Percentiles rank a stretch among this genome's conserved stretches.
phyloP scores from a whole-genome alignment of 2,113 vertebrate species.

The Glareola pratincola region DNA sequence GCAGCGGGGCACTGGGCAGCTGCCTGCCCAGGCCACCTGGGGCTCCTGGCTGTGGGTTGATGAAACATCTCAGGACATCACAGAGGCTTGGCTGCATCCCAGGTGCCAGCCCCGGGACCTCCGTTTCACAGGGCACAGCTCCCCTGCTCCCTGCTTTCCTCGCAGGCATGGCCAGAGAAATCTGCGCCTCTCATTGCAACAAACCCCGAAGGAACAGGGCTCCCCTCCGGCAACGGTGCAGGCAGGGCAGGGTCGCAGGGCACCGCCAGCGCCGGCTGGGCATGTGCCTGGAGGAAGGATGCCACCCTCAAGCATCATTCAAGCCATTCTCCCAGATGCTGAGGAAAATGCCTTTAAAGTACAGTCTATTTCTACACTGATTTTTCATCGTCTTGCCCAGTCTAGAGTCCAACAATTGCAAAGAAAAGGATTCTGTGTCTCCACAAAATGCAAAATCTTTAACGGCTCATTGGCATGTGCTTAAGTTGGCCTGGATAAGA shows the following conservation, averaged over 20 bases:
- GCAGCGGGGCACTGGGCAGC: not conserved
- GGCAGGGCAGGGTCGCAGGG: not conserved
- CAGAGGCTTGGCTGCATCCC: accelerated
- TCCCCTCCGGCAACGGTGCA: accelerated
- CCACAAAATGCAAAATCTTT: constrained; percentile 52
- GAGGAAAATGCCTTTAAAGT: not conserved
- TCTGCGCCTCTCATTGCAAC: accelerated
- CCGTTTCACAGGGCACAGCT: accelerated
- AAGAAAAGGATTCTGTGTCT: constrained; percentile 1
- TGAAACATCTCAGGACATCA: not conserved
- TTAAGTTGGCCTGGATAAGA: constrained; percentile 34
- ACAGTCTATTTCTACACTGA: not conserved
- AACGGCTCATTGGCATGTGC: constrained; percentile 40
- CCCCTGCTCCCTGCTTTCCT: not conserved
- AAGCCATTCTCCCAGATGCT: accelerated
- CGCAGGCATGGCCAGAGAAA: accelerated
- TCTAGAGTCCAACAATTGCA: not conserved
- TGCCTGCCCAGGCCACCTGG: accelerated
- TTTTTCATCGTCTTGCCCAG: not conserved
- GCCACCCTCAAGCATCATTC: accelerated
- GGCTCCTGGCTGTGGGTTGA: not conserved
- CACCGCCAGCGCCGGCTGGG: accelerated
- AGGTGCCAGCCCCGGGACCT: not conserved
- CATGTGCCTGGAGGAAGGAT: accelerated
- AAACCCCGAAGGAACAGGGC: not conserved